Conservation (phyloP, 2,888 invertebrate species). For the Drosophila paranaensis region DNA sequence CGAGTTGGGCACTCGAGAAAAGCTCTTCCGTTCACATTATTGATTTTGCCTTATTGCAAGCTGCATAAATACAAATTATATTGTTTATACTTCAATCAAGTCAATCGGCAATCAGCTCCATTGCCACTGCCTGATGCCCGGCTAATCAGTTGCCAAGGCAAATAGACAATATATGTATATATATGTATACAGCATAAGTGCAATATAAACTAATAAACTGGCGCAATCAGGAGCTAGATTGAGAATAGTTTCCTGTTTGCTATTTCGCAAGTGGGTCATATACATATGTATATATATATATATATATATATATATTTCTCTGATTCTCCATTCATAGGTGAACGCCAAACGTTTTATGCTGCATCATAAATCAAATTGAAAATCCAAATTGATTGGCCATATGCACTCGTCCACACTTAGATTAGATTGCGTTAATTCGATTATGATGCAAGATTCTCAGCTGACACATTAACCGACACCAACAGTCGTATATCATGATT, state of each 20-base stretch:
- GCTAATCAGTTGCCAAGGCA: not conserved
- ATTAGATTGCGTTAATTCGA: slow-evolving; percentile 33
- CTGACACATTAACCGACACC: not conserved
- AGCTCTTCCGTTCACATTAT: not conserved
- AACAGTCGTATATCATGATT: slow-evolving; percentile 1
- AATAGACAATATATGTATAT: not conserved
- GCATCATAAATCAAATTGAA: slow-evolving; percentile 40
- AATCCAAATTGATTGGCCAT: slow-evolving; percentile 34
- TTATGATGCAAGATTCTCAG: slow-evolving; percentile 20
- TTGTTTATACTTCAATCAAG: not conserved
- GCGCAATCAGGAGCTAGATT: not conserved
- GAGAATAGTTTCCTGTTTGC: not conserved
- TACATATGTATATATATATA: not conserved
- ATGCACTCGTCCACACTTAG: slow-evolving; percentile 6
- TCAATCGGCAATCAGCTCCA: not conserved
- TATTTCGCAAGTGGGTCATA: not conserved
- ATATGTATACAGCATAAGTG: not conserved
- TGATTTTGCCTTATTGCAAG: not conserved
- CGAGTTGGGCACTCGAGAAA: too few species aligned
- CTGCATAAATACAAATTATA: not conserved
- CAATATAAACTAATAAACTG: not conserved
- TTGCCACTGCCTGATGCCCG: not conserved
- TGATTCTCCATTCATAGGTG: slow-evolving; percentile 29
- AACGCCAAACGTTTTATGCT: not conserved
- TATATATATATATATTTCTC: not conserved